Evolutionary conservation across 92 coral and sea anemone species (phyloP), one percentile per base, ranked within the genome.

Genomic region (Epizoanthus stellaris): DNA sequence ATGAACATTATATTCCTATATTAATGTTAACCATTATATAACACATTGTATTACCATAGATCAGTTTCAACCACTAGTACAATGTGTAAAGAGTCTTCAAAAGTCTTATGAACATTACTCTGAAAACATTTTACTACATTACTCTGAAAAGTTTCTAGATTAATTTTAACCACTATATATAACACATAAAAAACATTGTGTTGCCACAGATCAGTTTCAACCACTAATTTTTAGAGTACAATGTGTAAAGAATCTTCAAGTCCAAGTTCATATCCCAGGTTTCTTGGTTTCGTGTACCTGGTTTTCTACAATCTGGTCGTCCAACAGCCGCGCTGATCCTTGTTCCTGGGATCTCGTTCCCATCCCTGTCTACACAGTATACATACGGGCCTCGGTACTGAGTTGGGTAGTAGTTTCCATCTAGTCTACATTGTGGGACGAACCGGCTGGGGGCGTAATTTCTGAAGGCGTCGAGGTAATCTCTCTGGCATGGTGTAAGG

Each of bases 321-420:
- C 88, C 91, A 36, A 95, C 93, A 52, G 98, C 91, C 0, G 80
- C 76, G 61, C 25, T 17, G 17, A 93, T 88, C 62, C 92, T 88
- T 12, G 99, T 95, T 85, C 98, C 98, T 13, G 73, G 82, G 34
- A 93, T 69, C 85, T 93, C 95, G 53, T 86, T 91, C 43, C 99
- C 99, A 65, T 75, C 88, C 4, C 56, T 47, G 82, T 95, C 94
- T 60, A 93, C 92, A 76, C 99, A 96, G 81, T 76, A 90, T 2
- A 93, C 89, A 61, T 91, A 87, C 6, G 75, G 64, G n/a, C 88
- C 93, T 54, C 87, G 63, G 25, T 88, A 81, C 81, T 96, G 99
- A 53, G 89, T 82, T 11, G 87, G 85, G 47, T 93, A 89, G 90
- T 95, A 96, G 86, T 77, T 80, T 17, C 99, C 99, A 84, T 80